These are phyloP conservation scores for Rutpela maculata DNA, from an alignment of 2,888 invertebrate species.

Conservation along the genomic window DNA sequence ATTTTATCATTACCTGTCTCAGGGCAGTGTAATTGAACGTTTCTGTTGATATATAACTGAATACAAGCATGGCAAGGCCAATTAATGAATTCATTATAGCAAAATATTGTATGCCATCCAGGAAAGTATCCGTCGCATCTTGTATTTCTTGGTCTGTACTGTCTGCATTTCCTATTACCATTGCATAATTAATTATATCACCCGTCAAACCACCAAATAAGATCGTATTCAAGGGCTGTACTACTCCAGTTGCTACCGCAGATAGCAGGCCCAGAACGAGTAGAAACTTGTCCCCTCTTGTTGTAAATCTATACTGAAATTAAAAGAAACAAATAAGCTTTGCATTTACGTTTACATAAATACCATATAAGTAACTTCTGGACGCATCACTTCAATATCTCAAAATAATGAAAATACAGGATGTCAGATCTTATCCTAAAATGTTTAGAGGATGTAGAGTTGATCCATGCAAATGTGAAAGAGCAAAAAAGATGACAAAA, in stretches of 20 bases:
- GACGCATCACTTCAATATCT: too few relatives aligned
- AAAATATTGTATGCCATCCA: conserved; percentile 76
- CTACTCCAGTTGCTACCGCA: conserved; percentile 78
- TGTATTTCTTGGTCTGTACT: conserved; percentile 59
- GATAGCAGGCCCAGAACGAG: conserved; percentile 78
- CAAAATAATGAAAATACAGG: too few relatives aligned
- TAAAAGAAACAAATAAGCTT: conserved; percentile 17
- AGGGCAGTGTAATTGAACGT: conserved; percentile 83
- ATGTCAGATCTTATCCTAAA: too few relatives aligned
- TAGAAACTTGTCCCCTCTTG: conserved; percentile 76
- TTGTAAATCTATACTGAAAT: conserved; percentile 82
- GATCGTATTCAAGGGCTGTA: conserved; percentile 82
- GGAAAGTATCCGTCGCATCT: conserved; percentile 71
- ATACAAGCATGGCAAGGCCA: conserved; percentile 78
- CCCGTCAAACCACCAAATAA: conserved; percentile 81
- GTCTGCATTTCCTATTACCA: conserved; percentile 24
- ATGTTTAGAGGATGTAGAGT: too few relatives aligned
- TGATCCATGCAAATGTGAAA: too few relatives aligned
- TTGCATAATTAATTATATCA: conserved; percentile 75
- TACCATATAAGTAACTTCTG: neutral
- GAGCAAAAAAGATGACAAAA: too few relatives aligned
- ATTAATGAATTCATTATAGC: conserved; percentile 79
- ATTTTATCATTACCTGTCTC: conserved; percentile 76
- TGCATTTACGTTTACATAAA: too few relatives aligned
- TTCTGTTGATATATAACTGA: conserved; percentile 81